phyloP scores from a whole-genome alignment of 2,888 invertebrate species.

The Lagria hirta region DNA sequence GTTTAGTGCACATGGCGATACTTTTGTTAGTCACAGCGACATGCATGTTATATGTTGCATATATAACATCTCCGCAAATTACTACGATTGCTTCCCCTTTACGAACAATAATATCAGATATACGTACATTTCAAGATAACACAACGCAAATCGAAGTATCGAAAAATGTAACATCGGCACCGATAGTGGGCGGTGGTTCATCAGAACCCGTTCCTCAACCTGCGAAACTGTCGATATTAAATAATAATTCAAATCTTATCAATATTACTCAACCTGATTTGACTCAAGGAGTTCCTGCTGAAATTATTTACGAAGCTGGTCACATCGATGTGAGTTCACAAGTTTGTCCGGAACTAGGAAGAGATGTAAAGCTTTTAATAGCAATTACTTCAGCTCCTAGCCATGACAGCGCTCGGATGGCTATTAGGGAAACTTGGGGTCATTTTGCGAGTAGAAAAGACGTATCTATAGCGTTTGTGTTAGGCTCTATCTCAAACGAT shows the following conservation, averaged over 20 bases:
- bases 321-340: slow-evolving; percentile 66
- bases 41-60: slow-evolving; percentile 49
- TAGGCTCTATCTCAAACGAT: slow-evolving; percentile 62
- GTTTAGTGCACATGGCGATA: slow-evolving; percentile 53
- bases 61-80: slow-evolving; percentile 47
- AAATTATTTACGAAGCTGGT: slow-evolving; percentile 69
- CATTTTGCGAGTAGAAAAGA: slow-evolving; percentile 68
- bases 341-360: slow-evolving; percentile 68
- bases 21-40: slow-evolving; percentile 46
- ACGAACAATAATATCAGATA: slow-evolving; percentile 38
- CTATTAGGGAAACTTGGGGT: slow-evolving; percentile 82
- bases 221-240: slow-evolving; percentile 22
- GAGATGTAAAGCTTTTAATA: slow-evolving; percentile 63
- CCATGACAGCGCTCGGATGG: slow-evolving; percentile 70
- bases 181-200: slow-evolving; percentile 35
- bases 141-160: slow-evolving; percentile 21
- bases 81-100: slow-evolving; percentile 43
- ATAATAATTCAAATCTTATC: slow-evolving; percentile 21
- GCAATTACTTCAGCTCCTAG: slow-evolving; percentile 74
- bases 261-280: slow-evolving; percentile 38
- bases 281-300: slow-evolving; percentile 53
- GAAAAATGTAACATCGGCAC: slow-evolving; percentile 17
- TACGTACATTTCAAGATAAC: slow-evolving; percentile 34
- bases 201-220: slow-evolving; percentile 39
- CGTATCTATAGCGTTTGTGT: slow-evolving; percentile 66